phyloP scores from a whole-genome alignment of 2,113 vertebrate genomes.

The Syrrhaptes paradoxus region DNA sequence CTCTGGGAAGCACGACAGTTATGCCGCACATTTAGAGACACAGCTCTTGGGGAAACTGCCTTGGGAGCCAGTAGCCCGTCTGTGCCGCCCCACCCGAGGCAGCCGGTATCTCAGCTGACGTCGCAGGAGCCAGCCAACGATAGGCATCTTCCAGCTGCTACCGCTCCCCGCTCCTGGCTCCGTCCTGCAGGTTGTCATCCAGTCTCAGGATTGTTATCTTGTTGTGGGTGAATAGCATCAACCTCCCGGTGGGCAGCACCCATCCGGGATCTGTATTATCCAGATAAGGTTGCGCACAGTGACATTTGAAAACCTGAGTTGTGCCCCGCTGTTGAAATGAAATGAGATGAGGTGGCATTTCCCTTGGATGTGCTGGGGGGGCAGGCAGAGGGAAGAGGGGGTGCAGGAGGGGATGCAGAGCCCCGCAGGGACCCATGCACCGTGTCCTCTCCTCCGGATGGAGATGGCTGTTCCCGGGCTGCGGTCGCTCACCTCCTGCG shows the following conservation, averaged over 20 bases:
- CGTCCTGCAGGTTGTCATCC: background rate
- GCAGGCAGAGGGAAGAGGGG: background rate
- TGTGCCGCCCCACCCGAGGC: background rate
- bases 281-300: background rate
- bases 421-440: accelerated
- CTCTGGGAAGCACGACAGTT: background rate
- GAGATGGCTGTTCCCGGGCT: background rate
- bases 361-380: background rate
- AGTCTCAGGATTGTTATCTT: background rate
- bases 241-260: background rate
- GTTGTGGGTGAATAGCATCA: too few species aligned
- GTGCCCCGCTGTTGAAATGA: background rate
- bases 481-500: accelerated
- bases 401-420: background rate
- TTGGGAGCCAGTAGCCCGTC: background rate
- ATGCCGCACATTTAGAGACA: accelerated
- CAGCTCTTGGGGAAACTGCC: background rate
- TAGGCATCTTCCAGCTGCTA: background rate
- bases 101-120: background rate
- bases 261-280: background rate
- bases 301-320: background rate
- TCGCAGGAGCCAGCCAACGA: background rate
- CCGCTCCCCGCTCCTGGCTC: background rate
- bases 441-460: accelerated
- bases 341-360: background rate